These are phyloP conservation scores for Pygocentrus nattereri DNA, from an alignment of 2,797 vertebrate species.

Conservation along the genomic window DNA sequence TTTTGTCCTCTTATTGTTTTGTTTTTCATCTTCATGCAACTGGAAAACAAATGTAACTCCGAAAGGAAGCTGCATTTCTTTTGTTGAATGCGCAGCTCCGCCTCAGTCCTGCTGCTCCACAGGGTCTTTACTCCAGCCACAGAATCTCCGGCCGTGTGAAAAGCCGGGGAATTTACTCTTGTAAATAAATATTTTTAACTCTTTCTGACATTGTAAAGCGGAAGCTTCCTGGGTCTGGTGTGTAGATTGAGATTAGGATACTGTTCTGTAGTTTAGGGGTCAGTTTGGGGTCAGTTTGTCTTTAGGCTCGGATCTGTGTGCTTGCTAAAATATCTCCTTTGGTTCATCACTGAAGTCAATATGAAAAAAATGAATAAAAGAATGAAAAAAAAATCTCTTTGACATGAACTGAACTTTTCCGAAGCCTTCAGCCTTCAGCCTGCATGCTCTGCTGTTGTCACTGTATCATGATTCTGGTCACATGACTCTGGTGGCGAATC, in stretches of 20 bases:
- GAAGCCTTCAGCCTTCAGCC: not conserved
- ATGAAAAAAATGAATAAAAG: not conserved
- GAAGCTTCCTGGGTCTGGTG: not conserved
- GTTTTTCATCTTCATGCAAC: not conserved
- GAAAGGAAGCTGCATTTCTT: not conserved
- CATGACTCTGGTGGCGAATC: not conserved
- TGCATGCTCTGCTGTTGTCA: constrained; percentile 22
- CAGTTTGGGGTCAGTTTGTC: not conserved
- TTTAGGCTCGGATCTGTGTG: constrained; percentile 3
- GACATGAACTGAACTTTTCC: not conserved
- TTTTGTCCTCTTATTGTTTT: too few relatives aligned
- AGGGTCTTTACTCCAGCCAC: not conserved
- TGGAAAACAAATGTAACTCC: not conserved
- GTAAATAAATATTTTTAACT: constrained; percentile 15
- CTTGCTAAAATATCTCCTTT: constrained; percentile 19
- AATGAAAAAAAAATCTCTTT: constrained; percentile 3
- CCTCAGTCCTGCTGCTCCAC: constrained; percentile 1
- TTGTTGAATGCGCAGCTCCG: not conserved
- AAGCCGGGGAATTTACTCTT: not conserved
- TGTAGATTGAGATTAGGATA: not conserved
- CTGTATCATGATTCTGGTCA: not conserved
- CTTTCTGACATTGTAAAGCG: constrained; percentile 16
- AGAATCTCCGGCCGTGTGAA: not conserved
- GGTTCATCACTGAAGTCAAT: constrained; percentile 1
- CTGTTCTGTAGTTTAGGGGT: constrained; percentile 5